Base-by-base conservation (phyloP, 2,888 invertebrate genomes). In the Drosophila mimica region DNA sequence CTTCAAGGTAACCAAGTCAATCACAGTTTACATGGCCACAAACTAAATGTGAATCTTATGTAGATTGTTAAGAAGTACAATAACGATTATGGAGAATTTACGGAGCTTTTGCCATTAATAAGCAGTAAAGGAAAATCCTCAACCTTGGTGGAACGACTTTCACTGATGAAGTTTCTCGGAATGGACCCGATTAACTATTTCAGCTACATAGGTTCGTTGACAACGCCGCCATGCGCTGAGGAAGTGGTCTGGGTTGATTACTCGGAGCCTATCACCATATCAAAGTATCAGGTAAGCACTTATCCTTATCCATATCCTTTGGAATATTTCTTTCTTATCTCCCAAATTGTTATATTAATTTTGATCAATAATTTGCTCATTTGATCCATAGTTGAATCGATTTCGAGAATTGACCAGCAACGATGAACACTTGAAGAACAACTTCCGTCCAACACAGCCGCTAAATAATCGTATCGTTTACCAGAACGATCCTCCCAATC, bases 231-330 rank as follows among this genome's bases (percentile, higher is more conserved):
- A 0, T 97, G 96, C 83, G 95, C 95, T 30, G 98, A 98, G 94
- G 96, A 96, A 57, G 98, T 98, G 48, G 96, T 95, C 48, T 98
- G 97, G 97, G 95, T 98, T 68, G 97, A 98, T 85, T 97, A 97
- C 88, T 95, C 95, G 82, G 94, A 96, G 71, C 96, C 97, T 0
- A 95, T 97, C 8, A 92, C 94, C 73, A 93, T 96, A 65, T 95
- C 96, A 0, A 95, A 95, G 77, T 93, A 94, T 49, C 96, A 96
- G 95, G 96, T 96, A 92, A 73, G 33, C 1, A 15, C 11, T 17
- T 15, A 13, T 20, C 28, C 11, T 17, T 15, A 13, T 20, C 28
- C 1, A 9, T n/a, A 36, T 25, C n/a, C 4, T 6, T 7, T 13
- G 13, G n/a, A 11, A 36, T 17, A 34, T 15, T 4, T 46, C 0